These are phyloP conservation scores for Neostethus bicornis DNA, from an alignment of 2,797 vertebrate species.

Conservation along the genomic window DNA sequence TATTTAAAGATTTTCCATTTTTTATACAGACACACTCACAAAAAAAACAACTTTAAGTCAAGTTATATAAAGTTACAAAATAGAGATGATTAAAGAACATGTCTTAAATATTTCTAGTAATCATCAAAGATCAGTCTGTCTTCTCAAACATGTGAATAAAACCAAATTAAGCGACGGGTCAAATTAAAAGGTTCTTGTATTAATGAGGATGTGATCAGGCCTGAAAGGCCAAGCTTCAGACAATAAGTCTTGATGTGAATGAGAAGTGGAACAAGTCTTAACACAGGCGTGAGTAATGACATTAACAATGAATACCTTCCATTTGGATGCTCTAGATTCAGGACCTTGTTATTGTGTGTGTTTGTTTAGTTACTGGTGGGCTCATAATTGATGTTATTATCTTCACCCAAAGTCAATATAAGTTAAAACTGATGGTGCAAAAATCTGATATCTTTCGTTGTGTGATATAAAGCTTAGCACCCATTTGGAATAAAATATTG, in stretches of 20 bases:
- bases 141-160: not conserved
- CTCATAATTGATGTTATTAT: conserved; percentile 4
- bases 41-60: too few relatives aligned
- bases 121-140: not conserved
- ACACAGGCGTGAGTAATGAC: conserved; percentile 1
- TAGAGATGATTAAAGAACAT: too few relatives aligned
- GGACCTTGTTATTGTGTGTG: conserved; percentile 1
- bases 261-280: not conserved
- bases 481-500: too few relatives aligned
- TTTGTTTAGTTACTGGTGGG: conserved; percentile 1
- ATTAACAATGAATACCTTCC: not conserved
- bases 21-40: too few relatives aligned
- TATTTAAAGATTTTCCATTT: too few relatives aligned
- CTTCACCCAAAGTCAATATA: not conserved
- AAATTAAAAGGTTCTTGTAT: not conserved
- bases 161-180: not conserved
- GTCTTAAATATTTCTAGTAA: too few relatives aligned
- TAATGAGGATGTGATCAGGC: not conserved
- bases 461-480: too few relatives aligned
- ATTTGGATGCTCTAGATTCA: not conserved
- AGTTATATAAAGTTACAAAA: too few relatives aligned
- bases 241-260: not conserved
- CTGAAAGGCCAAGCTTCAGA: not conserved
- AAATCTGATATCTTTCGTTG: too few relatives aligned
- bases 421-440: not conserved